phyloP scores from a whole-genome alignment of 2,797 vertebrate species.

The Muscicapa comitata region DNA sequence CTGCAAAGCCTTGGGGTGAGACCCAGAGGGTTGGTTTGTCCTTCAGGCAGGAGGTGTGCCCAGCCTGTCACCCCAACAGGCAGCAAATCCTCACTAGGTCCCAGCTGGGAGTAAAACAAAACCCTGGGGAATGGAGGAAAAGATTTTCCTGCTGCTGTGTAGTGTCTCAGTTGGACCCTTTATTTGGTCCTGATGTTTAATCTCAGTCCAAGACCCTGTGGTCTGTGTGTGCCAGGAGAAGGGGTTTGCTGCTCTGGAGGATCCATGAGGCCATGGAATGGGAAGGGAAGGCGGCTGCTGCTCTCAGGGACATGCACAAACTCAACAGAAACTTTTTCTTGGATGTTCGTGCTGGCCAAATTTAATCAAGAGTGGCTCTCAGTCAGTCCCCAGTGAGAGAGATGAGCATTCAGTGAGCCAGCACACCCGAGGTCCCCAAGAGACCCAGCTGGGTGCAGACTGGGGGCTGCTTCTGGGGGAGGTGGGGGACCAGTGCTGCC shows the following conservation, averaged over 20 bases:
- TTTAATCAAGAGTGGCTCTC: background rate
- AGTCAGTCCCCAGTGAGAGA: background rate
- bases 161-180: background rate
- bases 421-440: accelerated
- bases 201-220: background rate
- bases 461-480: background rate
- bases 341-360: accelerated
- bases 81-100: background rate
- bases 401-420: accelerated
- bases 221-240: background rate
- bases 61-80: background rate
- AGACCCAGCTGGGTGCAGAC: accelerated
- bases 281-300: background rate
- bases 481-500: background rate
- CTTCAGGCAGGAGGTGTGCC: background rate
- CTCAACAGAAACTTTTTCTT: background rate
- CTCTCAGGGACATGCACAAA: accelerated
- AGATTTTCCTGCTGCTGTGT: background rate
- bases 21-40: background rate
- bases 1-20: background rate
- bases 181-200: background rate
- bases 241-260: background rate
- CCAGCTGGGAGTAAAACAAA: background rate
- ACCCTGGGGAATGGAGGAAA: background rate
- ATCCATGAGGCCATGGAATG: accelerated